phyloP scores from a whole-genome alignment of 2,797 vertebrate genomes.

The Danio choprae region DNA sequence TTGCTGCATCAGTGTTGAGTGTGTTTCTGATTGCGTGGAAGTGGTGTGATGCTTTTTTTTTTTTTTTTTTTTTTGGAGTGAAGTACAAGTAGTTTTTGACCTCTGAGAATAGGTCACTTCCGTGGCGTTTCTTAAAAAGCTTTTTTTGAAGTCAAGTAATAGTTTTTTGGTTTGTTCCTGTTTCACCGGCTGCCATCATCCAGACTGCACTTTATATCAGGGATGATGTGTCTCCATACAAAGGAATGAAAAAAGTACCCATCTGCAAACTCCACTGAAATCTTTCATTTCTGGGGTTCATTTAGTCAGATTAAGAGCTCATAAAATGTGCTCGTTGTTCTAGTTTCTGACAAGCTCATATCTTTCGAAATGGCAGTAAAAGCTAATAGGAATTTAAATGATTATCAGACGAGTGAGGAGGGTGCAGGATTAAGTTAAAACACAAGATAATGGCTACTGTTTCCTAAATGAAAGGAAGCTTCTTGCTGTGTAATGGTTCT shows the following conservation, averaged over 20 bases:
- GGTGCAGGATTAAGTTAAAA: conserved; percentile 73
- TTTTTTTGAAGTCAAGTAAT: conserved; percentile 14
- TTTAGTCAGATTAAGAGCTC: conserved; percentile 47
- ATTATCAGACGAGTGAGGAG: conserved; percentile 72
- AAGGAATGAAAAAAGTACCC: conserved; percentile 31
- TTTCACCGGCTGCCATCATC: conserved; percentile 37
- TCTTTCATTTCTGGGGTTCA: conserved; percentile 38
- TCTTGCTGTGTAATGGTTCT: conserved; percentile 73
- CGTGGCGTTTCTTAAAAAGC: conserved; percentile 26
- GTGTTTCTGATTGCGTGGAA: conserved; percentile 23
- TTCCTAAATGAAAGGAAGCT: conserved; percentile 64
- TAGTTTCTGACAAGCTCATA: conserved; percentile 59
- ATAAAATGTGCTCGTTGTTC: conserved; percentile 55
- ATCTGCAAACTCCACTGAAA: conserved; percentile 35
- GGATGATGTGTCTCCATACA: conserved; percentile 27
- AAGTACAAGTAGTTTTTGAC: conserved; percentile 9
- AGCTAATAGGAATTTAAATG: conserved; percentile 66
- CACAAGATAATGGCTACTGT: conserved; percentile 69
- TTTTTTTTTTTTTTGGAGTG: not conserved
- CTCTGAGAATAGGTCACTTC: not conserved
- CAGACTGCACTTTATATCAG: conserved; percentile 21
- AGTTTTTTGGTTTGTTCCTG: not conserved
- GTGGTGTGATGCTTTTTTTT: conserved; percentile 35
- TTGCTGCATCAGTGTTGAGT: conserved; percentile 66
- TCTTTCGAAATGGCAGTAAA: conserved; percentile 59